Conservation (phyloP, 2,113 vertebrate genomes). For the Cromileptes altivelis region DNA sequence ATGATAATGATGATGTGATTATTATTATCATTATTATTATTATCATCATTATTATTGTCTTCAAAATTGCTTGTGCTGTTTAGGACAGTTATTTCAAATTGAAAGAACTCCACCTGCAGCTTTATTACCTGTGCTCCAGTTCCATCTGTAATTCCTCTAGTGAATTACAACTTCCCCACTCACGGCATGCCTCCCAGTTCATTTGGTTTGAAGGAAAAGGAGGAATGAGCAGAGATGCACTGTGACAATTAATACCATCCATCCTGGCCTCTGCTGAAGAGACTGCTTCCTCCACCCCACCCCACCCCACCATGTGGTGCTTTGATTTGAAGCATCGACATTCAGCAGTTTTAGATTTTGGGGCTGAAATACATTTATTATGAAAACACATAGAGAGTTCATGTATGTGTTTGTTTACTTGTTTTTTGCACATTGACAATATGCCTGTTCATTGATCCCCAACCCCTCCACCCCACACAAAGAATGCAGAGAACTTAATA, state of each 20-base stretch:
- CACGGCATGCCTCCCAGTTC: conserved; percentile 76
- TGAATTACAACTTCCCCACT: conserved; percentile 83
- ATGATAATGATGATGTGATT: background rate
- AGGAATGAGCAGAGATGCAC: conserved; percentile 85
- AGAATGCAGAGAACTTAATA: conserved; percentile 32
- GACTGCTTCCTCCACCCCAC: background rate
- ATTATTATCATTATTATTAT: conserved; percentile 31
- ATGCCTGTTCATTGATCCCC: background rate
- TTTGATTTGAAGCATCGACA: conserved; percentile 52
- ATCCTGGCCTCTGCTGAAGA: conserved; percentile 60
- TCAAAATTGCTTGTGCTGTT: conserved; percentile 59
- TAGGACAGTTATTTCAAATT: conserved; percentile 62
- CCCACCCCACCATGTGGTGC: background rate
- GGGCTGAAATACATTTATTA: background rate
- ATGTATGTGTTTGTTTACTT: conserved; percentile 23
- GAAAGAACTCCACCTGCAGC: conserved; percentile 69
- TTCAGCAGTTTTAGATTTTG: conserved; percentile 14
- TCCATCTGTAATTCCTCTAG: conserved; percentile 54
- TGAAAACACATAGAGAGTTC: conserved; percentile 5
- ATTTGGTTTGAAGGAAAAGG: conserved; percentile 88
- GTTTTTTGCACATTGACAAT: background rate
- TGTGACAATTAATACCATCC: conserved; percentile 87
- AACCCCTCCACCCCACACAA: background rate
- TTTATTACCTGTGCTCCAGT: conserved; percentile 61
- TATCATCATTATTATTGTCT: conserved; percentile 21